phyloP scores from a whole-genome alignment of 2,113 vertebrate genomes.

The Psettodes erumei region DNA sequence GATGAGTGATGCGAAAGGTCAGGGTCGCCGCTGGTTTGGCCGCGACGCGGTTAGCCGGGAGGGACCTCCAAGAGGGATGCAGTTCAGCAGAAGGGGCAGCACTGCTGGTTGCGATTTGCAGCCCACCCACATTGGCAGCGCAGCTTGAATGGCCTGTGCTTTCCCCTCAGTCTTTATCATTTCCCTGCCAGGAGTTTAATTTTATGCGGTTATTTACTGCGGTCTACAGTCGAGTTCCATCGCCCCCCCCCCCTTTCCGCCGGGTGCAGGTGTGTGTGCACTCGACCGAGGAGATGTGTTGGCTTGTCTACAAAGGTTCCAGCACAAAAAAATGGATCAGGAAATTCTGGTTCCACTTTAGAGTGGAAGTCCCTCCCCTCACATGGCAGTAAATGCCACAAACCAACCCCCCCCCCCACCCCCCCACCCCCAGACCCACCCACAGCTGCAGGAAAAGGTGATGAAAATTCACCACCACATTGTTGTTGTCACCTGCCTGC shows the following conservation, averaged over 20 bases:
- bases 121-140: slow-evolving; percentile 79
- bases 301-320: slow-evolving; percentile 77
- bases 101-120: slow-evolving; percentile 70
- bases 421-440: slow-evolving; percentile 24
- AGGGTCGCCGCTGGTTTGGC: slow-evolving; percentile 21
- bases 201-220: slow-evolving; percentile 76
- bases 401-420: no score
- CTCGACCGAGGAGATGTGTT: slow-evolving; percentile 56
- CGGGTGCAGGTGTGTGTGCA: slow-evolving; percentile 76
- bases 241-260: slow-evolving; percentile 25
- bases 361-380: slow-evolving; percentile 45
- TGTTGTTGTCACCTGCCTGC: slow-evolving; percentile 50
- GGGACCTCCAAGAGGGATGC: slow-evolving; percentile 30
- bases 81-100: slow-evolving; percentile 35
- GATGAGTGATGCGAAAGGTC: slow-evolving; percentile 53
- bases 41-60: slow-evolving; percentile 62
- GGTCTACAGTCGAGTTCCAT: slow-evolving; percentile 53
- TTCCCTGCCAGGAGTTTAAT: slow-evolving; percentile 66
- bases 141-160: slow-evolving; percentile 61
- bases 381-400: slow-evolving; percentile 49
- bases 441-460: slow-evolving; percentile 35
- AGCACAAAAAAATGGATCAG: slow-evolving; percentile 75
- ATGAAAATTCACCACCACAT: slow-evolving; percentile 40
- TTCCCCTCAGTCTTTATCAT: slow-evolving; percentile 56
- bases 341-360: slow-evolving; percentile 76